Percentiles rank a stretch among this genome's conserved stretches.
phyloP scores from a whole-genome alignment of 2,113 vertebrate genomes.

The Carlito syrichta region DNA sequence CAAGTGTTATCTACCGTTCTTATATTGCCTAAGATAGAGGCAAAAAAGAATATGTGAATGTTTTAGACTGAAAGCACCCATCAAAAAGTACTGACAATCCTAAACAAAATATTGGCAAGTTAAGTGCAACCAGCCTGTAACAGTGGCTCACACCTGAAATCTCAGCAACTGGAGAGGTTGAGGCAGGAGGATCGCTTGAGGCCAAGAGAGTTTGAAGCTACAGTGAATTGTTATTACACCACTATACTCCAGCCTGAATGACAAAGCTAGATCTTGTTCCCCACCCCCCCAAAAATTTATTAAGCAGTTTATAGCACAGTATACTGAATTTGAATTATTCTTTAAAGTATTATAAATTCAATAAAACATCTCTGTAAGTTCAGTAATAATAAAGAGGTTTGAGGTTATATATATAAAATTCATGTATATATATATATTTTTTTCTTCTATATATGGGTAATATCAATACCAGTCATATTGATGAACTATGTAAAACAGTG shows the following conservation, averaged over 20 bases:
- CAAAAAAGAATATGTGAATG: too few species aligned
- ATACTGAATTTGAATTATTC: not conserved
- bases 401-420: not conserved
- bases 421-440: too few species aligned
- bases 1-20: too few species aligned
- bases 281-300: not conserved
- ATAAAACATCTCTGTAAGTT: not conserved
- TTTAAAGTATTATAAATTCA: conserved; percentile 1
- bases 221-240: not conserved
- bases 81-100: too few species aligned
- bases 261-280: not conserved
- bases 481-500: not conserved
- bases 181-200: not conserved
- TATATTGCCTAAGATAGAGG: too few species aligned
- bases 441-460: not conserved
- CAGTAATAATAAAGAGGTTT: not conserved
- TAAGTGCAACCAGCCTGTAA: too few species aligned
- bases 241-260: not conserved
- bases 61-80: too few species aligned
- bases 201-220: not conserved
- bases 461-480: not conserved
- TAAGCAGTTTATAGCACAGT: not conserved
- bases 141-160: not conserved
- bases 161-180: not conserved
- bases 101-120: too few species aligned